phyloP scores from a whole-genome alignment of 2,113 vertebrate species.

The Trichomycterus rosablanca region DNA sequence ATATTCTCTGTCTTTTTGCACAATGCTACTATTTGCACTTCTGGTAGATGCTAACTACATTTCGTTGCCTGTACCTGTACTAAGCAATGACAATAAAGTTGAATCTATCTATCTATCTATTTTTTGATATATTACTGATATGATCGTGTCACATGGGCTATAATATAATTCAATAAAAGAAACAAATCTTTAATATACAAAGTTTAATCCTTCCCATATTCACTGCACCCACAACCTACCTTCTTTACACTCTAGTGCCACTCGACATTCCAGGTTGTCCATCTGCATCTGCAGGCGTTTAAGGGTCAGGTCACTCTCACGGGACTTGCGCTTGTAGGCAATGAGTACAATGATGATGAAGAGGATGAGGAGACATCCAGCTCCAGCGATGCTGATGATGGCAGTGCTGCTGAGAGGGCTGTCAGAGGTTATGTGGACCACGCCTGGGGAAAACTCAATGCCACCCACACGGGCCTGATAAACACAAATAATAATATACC shows the following conservation, averaged over 20 bases:
- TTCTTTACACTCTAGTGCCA: conserved; percentile 97
- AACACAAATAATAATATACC: not conserved
- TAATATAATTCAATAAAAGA: no score
- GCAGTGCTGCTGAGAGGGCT: conserved; percentile 93
- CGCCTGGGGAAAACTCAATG: conserved; percentile 91
- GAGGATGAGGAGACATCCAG: conserved; percentile 88
- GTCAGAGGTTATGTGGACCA: conserved; percentile 94
- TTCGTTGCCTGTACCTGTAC: no score
- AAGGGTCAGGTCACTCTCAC: conserved; percentile 93
- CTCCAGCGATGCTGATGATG: conserved; percentile 92
- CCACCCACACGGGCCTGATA: conserved; percentile 89
- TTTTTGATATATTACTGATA: no score
- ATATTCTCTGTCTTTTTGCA: no score
- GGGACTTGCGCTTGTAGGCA: conserved; percentile 95
- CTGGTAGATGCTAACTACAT: no score
- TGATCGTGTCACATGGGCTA: no score
- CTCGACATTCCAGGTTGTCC: conserved; percentile 98
- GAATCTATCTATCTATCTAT: no score
- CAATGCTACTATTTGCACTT: no score
- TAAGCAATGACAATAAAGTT: no score
- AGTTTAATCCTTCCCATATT: not conserved
- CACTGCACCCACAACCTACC: conserved; percentile 58
- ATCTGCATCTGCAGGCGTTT: conserved; percentile 98
- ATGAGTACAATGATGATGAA: conserved; percentile 95
- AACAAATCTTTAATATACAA: no score